Conservation (phyloP, 2,797 vertebrate genomes). For the Alfaro cultratus region DNA sequence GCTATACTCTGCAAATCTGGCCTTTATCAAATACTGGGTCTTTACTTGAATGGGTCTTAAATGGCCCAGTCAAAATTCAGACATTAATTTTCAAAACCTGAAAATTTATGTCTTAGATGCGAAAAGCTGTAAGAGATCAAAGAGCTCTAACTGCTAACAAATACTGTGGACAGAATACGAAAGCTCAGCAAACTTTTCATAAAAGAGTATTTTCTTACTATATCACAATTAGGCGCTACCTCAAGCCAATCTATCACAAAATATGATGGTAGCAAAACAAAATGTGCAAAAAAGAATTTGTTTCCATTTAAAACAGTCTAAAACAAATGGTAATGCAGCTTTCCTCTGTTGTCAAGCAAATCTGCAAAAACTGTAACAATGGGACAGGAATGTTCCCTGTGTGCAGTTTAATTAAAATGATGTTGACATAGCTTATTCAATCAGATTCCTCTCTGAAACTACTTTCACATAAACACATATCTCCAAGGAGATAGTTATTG, state of each 20-base stretch:
- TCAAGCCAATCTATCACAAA: background rate
- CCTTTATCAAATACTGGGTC: no score
- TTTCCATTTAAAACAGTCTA: constrained; percentile 1
- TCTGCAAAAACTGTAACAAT: constrained; percentile 31
- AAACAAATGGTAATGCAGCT: constrained; percentile 14
- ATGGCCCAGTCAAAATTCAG: background rate
- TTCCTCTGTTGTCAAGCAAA: constrained; percentile 17
- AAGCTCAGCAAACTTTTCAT: background rate
- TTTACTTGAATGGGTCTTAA: background rate
- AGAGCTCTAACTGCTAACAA: background rate
- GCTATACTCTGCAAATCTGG: no score
- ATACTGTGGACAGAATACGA: background rate
- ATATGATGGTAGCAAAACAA: background rate
- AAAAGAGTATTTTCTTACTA: background rate
- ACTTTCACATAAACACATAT: constrained; percentile 32
- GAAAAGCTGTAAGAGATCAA: background rate
- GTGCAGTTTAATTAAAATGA: constrained; percentile 48
- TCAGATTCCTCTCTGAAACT: constrained; percentile 45
- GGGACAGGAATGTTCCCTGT: constrained; percentile 30
- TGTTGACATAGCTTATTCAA: constrained; percentile 49
- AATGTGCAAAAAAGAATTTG: background rate
- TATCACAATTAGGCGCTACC: background rate
- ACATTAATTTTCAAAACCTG: background rate
- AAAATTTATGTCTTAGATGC: background rate
- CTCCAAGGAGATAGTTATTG: constrained; percentile 39